Base-by-base conservation (phyloP, 2,797 vertebrate species). In the Hephaestus fuliginosus region DNA sequence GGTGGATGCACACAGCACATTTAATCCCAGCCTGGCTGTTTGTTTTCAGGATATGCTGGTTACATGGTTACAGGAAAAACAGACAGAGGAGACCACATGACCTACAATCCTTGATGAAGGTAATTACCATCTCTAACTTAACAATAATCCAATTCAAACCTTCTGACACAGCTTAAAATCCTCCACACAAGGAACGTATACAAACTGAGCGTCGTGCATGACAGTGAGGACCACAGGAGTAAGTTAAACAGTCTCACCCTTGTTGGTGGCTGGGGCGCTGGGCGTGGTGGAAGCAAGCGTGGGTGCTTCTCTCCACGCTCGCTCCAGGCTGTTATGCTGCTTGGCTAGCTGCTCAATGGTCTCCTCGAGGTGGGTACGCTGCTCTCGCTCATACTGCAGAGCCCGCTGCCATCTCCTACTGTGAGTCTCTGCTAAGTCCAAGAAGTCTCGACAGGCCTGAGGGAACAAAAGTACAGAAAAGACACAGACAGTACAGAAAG, bases 261-360 rank as follows among this genome's bases (percentile, higher is more conserved):
- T 96, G 74, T 94, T 80, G n/a, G 92, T 82, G 92, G 91, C 93
- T 73, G 94, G 68, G 69, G 76, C 86, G 75, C 94, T 93, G 64
- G 95, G 77, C 44, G 92, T 73, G 91, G 89, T 94, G 33, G 96
- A 71, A 7, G 94, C 67, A 41, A 96, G 96, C 18, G 96, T 89
- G 0, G 98, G 97, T 0, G 96, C 96, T 25, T 96, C 96, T 8
- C 97, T 96, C 95, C 98, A 99, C 94, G 98, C 98, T 11, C 97
- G 93, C 91, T 99, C 98, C 88, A 99, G 95, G 94, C 97, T 98
- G 95, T 99, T 99, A 95, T 99, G 98, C 92, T 99, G 98, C 89
- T 98, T 99, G 92, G 98, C 98, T 87, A 99, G 73, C 94, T 99
- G 98, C 93, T 99, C 98, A 11, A 99, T 98, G 90, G 98, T 99